Evolutionary conservation across 2,888 invertebrate species (phyloP).

Genomic region (Archaeoteleia sp.): DNA sequence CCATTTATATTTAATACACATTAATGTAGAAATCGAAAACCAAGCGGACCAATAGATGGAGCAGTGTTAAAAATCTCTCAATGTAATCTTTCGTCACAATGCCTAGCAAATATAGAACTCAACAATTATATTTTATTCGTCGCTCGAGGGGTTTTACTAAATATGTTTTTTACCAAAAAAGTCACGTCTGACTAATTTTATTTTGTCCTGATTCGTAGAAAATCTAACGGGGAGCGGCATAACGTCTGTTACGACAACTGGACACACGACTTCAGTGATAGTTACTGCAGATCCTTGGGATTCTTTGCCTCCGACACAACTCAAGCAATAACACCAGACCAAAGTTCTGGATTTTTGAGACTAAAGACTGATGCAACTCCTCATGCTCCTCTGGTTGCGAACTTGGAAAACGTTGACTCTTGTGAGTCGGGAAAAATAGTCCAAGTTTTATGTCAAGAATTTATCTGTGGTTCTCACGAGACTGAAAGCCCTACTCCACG

Average conservation of each 20-base stretch:
- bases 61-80: too few relatives aligned
- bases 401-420: slow-evolving; percentile 73
- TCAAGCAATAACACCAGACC: slow-evolving; percentile 75
- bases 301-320: slow-evolving; percentile 75
- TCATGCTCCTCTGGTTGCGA: slow-evolving; percentile 71
- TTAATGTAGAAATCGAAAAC: too few relatives aligned
- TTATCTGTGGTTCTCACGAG: slow-evolving; percentile 68
- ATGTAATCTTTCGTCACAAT: too few relatives aligned
- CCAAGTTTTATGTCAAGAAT: slow-evolving; percentile 78
- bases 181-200: too few relatives aligned
- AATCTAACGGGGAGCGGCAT: slow-evolving; percentile 68
- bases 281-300: slow-evolving; percentile 78
- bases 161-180: too few relatives aligned
- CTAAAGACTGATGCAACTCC: slow-evolving; percentile 65
- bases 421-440: slow-evolving; percentile 75
- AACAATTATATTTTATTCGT: too few relatives aligned
- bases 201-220: slow-evolving; percentile 54
- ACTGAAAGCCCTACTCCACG: slow-evolving; percentile 72
- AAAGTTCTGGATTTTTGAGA: slow-evolving; percentile 72
- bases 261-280: slow-evolving; percentile 77
- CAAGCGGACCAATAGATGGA: too few relatives aligned
- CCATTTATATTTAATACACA: too few relatives aligned
- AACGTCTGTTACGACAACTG: slow-evolving; percentile 78
- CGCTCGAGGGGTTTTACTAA: too few relatives aligned
- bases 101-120: too few relatives aligned